Conservation (phyloP, 2,888 invertebrate genomes). For the Hyposoter didymator region DNA sequence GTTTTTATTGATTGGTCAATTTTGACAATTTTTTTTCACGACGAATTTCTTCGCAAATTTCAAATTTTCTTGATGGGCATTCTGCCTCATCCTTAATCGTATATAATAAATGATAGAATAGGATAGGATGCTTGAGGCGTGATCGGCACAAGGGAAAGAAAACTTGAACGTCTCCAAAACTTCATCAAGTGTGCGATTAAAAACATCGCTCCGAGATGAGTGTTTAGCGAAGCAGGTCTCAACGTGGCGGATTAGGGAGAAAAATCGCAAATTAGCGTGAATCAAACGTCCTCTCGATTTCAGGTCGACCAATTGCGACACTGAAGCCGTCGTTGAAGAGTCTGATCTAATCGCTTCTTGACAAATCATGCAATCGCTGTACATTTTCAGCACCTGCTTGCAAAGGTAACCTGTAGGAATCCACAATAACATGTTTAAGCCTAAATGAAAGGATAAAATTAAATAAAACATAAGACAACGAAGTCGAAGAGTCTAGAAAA, state of each 20-base stretch:
- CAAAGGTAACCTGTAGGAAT: conserved; percentile 47
- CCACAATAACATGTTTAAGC: conserved; percentile 7
- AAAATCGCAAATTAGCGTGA: conserved; percentile 9
- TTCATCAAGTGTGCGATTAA: conserved; percentile 33
- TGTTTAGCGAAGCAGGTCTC: conserved; percentile 16
- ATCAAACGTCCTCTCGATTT: conserved; percentile 23
- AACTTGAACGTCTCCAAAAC: conserved; percentile 22
- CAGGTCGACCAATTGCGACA: conserved; percentile 19
- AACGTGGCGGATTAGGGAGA: background rate
- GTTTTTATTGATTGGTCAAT: conserved; percentile 37
- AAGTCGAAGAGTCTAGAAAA: background rate
- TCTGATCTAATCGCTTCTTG: conserved; percentile 23
- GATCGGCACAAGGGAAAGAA: conserved; percentile 36
- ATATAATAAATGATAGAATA: conserved; percentile 46
- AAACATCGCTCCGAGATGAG: conserved; percentile 16
- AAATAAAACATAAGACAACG: conserved; percentile 6
- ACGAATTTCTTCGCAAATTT: conserved; percentile 27
- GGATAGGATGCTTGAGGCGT: conserved; percentile 46
- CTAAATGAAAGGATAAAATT: conserved; percentile 3
- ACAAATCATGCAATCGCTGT: conserved; percentile 28
- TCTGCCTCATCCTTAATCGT: conserved; percentile 44
- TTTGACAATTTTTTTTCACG: conserved; percentile 37
- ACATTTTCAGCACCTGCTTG: conserved; percentile 42
- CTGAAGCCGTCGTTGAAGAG: conserved; percentile 25
- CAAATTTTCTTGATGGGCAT: conserved; percentile 47